Evolutionary conservation across 2,888 invertebrate species (phyloP), one percentile per base, ranked within the genome.

Genomic region (Eupithecia subfuscata): DNA sequence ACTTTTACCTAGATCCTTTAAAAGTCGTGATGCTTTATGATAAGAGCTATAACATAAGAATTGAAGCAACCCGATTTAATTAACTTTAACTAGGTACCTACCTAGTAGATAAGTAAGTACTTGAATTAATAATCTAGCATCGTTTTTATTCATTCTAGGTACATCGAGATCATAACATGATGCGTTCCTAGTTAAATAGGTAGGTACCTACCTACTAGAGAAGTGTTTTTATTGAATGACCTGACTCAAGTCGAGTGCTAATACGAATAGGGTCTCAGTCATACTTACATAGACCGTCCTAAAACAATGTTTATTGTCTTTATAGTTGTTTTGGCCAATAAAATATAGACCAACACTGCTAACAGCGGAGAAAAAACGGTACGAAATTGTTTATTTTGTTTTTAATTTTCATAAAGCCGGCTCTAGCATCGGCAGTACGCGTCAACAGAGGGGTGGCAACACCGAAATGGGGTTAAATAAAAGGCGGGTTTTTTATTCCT

Each of bases 371-470:
- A 63, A 52, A 30, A 43, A 65, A 40, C 56, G 43, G 75, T 78
- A 64, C 78, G 45, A 64, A 76, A 79, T 82, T 88, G 87, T 88
- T 89, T 89, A 83, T 89, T 89, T 89, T 86, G 84, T 86, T 88
- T 87, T 88, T 86, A 84, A 88, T 88, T 89, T 84, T 85, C 64
- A 84, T 85, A 85, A 80, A 82, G 82, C 80, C 79, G 81, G 40
- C 82, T 68, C 60, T 45, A 25, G 40, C 56, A 45, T 67, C 45
- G 68, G 22, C 72, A 68, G 85, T 89, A 86, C 83, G 83, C 83
- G 84, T 84, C 83, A 84, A 85, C 86, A 86, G 84, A 90, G 88
- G 90, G 91, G 89, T 87, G 87, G 87, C 83, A 82, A 87, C 83
- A 79, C 70, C 74, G 56, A 74, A 72, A 75, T 81, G 74, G 78